Evolutionary conservation across 2,888 invertebrate genomes (phyloP), one percentile per base, ranked within the genome.

Genomic region (Aphidoletes aphidimyza): DNA sequence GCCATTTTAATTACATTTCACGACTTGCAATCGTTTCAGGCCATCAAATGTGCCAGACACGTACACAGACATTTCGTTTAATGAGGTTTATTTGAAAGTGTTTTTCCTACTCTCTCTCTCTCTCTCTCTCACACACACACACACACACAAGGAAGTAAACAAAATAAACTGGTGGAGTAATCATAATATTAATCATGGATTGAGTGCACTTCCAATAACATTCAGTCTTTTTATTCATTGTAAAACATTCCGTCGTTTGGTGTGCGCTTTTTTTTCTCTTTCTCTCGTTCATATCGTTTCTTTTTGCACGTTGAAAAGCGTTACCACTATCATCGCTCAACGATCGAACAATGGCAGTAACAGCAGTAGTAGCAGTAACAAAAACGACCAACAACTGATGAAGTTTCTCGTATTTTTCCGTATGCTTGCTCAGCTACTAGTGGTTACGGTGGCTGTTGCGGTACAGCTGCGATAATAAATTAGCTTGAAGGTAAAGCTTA

Each of bases 381-480:
- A 69, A 39, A 39, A 39, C 39, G 39, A 39, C n/a, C n/a, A n/a
- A n/a, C n/a, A 39, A 39, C 30, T 30, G 34, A 3, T 69, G 69
- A 54, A 54, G 54, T 54, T 49, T 54, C n/a, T 54, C 54, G 54
- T 54, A 54, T 22, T 54, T 54, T 22, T 54, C 49, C 54, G 54
- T 54, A 22, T 26, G 26, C 54, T 22, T 2, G 11, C 26, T 54
- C 54, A n/a, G 26, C 54, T 54, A 22, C 5, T 22, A 49, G 3
- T 19, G 26, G 54, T 54, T 22, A 8, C 54, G 3, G 54, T 54
- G 11, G 54, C 22, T 54, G n/a, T 54, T 54, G 26, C 11, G 54
- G 54, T 26, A 54, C 5, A n/a, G 26, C 11, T 49, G 42, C n/a
- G 54, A 54, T n/a, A 54, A 22, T 54, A 54, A 54, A 54, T 54